These are phyloP conservation scores for Tragulus kanchil DNA, from an alignment of 2,113 vertebrate genomes.

Conservation along the genomic window DNA sequence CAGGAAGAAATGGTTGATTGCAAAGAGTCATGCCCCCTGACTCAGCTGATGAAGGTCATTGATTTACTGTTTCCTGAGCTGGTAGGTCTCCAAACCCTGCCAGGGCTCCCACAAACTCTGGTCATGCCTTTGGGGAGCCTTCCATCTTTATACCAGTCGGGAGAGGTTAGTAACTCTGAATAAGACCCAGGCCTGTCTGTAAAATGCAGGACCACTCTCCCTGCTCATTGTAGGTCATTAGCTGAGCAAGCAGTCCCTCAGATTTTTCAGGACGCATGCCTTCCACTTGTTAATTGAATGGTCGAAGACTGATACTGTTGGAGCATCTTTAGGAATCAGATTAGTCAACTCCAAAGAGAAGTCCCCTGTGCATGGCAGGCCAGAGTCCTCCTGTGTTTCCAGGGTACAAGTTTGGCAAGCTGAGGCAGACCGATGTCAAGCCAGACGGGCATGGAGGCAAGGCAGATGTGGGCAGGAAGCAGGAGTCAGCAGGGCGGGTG, in stretches of 20 bases:
- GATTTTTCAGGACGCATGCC: not conserved
- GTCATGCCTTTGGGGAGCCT: not conserved
- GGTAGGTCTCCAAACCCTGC: not conserved
- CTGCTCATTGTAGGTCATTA: not conserved
- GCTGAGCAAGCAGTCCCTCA: not conserved
- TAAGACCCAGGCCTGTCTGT: not conserved
- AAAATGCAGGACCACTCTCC: not conserved
- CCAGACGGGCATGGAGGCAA: not conserved
- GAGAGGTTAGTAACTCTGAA: not conserved
- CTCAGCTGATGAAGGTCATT: not conserved
- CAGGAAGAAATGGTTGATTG: not conserved
- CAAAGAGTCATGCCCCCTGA: not conserved
- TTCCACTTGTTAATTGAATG: not conserved
- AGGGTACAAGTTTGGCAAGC: not conserved
- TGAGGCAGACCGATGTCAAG: not conserved
- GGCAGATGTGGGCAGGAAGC: not conserved
- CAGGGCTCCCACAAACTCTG: not conserved
- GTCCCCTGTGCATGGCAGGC: not conserved
- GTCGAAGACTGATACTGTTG: not conserved
- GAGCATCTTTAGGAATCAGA: not conserved
- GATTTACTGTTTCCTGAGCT: constrained; percentile 7
- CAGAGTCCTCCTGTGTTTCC: not conserved
- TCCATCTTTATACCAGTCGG: not conserved
- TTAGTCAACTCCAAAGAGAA: not conserved
- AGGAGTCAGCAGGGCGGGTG: not conserved